phyloP scores from a whole-genome alignment of 1,140 invertebrate genomes.

The Gyrodactylus bullatarudis region DNA sequence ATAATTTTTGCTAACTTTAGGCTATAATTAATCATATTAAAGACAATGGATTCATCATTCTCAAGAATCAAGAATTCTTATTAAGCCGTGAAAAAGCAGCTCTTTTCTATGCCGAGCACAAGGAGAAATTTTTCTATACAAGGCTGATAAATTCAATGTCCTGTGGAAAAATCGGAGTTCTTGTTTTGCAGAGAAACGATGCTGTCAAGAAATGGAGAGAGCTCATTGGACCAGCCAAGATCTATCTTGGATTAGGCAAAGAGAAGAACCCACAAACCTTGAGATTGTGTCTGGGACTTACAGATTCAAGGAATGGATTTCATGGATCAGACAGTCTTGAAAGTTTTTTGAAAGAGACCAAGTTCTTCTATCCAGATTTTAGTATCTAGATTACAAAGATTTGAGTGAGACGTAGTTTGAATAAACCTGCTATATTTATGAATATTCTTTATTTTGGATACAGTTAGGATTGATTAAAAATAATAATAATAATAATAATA shows the following conservation, averaged over 20 bases:
- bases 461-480: too few species aligned
- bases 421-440: too few species aligned
- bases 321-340: not conserved
- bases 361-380: not conserved
- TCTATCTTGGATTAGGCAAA: not conserved
- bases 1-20: not conserved
- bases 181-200: conserved; percentile 29
- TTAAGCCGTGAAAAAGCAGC: not conserved
- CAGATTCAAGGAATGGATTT: not conserved
- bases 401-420: too few species aligned
- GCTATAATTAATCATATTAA: not conserved
- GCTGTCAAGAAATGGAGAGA: conserved; percentile 35
- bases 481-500: too few species aligned
- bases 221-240: conserved; percentile 32
- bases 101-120: not conserved
- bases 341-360: not conserved
- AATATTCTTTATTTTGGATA: too few species aligned
- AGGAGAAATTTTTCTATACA: not conserved
- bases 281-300: not conserved
- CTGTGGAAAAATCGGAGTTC: conserved; percentile 29
- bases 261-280: not conserved
- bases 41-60: not conserved
- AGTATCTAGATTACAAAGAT: too few species aligned
- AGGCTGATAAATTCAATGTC: not conserved
- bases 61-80: not conserved